Evolutionary conservation across 2,797 vertebrate genomes (phyloP).

Genomic region (Naso thynnoides): DNA sequence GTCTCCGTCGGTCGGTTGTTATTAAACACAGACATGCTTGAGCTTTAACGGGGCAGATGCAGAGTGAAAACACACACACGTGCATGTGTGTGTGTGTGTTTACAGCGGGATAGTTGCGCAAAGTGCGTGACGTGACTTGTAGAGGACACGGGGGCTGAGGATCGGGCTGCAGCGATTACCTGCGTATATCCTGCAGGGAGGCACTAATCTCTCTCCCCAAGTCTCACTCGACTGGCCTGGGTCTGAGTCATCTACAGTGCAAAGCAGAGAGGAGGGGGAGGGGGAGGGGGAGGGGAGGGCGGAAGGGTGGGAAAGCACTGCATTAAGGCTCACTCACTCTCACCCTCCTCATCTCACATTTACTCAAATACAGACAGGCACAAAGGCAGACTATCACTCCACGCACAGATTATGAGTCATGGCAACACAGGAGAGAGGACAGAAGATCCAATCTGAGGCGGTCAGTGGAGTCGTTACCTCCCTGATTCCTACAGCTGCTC

Average conservation of each 20-base stretch:
- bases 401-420: conserved; percentile 75
- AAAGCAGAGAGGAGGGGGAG: conserved; percentile 88
- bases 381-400: conserved; percentile 63
- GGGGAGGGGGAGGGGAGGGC: conserved; percentile 73
- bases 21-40: conserved; percentile 77
- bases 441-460: conserved; percentile 48
- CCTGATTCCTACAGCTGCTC: conserved; percentile 39
- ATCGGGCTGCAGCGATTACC: conserved; percentile 86
- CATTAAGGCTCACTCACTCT: conserved; percentile 79
- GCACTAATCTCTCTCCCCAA: conserved; percentile 91
- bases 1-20: conserved; percentile 28
- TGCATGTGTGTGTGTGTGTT: conserved; percentile 72
- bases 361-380: conserved; percentile 68
- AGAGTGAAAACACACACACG: conserved; percentile 71
- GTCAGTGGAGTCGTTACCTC: conserved; percentile 36
- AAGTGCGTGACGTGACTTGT: conserved; percentile 57
- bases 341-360: conserved; percentile 65
- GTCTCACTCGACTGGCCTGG: conserved; percentile 90
- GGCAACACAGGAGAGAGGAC: conserved; percentile 62
- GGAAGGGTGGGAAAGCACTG: conserved; percentile 87
- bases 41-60: conserved; percentile 68
- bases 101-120: conserved; percentile 55
- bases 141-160: conserved; percentile 60
- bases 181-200: conserved; percentile 91
- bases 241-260: conserved; percentile 95